phyloP scores from a whole-genome alignment of 1,140 invertebrate species.

The Hylyphantes graminicola region DNA sequence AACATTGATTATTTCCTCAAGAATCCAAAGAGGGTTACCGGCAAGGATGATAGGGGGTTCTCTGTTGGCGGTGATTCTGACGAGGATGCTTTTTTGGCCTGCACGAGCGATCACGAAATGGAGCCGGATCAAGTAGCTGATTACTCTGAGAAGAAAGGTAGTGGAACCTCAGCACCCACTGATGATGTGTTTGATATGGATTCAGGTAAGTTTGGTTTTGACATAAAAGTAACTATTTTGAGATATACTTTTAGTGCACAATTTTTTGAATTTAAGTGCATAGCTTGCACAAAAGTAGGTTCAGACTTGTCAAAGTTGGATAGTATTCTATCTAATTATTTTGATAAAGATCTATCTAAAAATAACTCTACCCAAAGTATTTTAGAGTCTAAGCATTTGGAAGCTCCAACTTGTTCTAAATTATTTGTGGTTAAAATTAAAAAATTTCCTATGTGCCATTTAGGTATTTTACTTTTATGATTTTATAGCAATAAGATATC shows the following conservation, averaged over 20 bases:
- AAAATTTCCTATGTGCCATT: no score
- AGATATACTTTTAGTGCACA: not conserved
- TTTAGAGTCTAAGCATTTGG: no score
- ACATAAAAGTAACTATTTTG: not conserved
- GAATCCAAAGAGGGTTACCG: slow-evolving; percentile 70
- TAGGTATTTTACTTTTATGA: no score
- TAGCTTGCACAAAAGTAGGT: not conserved
- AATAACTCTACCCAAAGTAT: no score
- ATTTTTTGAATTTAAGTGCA: not conserved
- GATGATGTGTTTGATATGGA: slow-evolving; percentile 66
- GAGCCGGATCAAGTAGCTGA: slow-evolving; percentile 62
- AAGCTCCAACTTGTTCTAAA: no score
- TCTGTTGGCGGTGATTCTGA: slow-evolving; percentile 55
- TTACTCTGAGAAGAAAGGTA: slow-evolving; percentile 43
- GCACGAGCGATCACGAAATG: slow-evolving; percentile 66
- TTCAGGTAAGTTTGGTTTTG: slow-evolving; percentile 63
- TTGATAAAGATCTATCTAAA: no score
- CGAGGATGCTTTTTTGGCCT: slow-evolving; percentile 65
- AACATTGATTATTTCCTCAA: slow-evolving; percentile 90
- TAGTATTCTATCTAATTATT: no score
- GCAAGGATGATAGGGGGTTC: slow-evolving; percentile 33
- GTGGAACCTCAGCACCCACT: slow-evolving; percentile 60
- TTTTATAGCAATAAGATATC: no score
- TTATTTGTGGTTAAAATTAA: no score
- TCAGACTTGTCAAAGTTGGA: no score